Percentiles rank a stretch among this genome's conserved stretches.
Conservation (phyloP, 2,888 invertebrate species). For the Zootermopsis nevadensis region DNA sequence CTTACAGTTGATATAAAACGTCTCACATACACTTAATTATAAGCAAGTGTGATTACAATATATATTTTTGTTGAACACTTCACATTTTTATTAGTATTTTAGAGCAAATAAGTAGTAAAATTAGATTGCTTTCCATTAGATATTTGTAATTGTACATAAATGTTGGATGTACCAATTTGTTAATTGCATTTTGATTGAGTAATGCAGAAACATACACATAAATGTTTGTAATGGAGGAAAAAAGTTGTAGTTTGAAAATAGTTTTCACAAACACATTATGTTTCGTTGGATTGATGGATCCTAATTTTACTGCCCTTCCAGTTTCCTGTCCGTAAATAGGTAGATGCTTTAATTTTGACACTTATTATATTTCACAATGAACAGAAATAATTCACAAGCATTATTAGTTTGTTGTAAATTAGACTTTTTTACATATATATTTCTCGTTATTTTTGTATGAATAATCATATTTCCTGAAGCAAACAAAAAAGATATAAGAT, state of each 20-base stretch:
- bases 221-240: conserved; percentile 5
- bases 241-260: conserved; percentile 28
- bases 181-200: conserved; percentile 43
- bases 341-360: conserved; percentile 28
- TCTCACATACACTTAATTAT: background rate
- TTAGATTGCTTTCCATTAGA: background rate
- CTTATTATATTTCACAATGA: background rate
- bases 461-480: too few species aligned
- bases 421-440: too few species aligned
- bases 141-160: conserved; percentile 15
- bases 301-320: conserved; percentile 27
- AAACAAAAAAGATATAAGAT: too few species aligned
- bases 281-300: conserved; percentile 26
- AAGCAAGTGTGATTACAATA: too few species aligned
- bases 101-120: conserved; percentile 26
- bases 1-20: conserved; percentile 41
- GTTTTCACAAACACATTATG: conserved; percentile 14
- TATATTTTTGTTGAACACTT: background rate
- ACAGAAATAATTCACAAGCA: conserved; percentile 30
- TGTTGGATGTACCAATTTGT: conserved; percentile 33
- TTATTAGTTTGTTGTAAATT: background rate
- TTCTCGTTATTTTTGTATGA: too few species aligned
- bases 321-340: conserved; percentile 40
- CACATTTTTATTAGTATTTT: conserved; percentile 16
- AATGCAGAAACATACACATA: background rate